Conservation (phyloP, 2,888 invertebrate genomes). For the Orgyia antiqua region DNA sequence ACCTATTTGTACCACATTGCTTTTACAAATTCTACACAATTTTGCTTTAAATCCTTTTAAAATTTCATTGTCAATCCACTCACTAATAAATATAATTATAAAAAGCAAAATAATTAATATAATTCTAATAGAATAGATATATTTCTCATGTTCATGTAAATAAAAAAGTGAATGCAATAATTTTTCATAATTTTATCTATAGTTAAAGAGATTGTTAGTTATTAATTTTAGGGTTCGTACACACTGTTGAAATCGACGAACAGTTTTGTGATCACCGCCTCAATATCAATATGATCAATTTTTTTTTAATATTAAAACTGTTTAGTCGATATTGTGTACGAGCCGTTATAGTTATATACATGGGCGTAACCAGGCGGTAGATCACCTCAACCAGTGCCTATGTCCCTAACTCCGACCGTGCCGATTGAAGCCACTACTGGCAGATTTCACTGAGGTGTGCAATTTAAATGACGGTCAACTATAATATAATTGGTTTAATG, state of each 20-base stretch:
- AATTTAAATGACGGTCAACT: too few species aligned
- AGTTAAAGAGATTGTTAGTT: constrained; percentile 51
- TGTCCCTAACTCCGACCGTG: too few species aligned
- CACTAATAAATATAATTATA: constrained; percentile 28
- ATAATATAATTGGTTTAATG: too few species aligned
- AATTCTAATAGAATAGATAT: constrained; percentile 37
- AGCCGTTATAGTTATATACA: too few species aligned
- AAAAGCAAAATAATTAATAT: constrained; percentile 29
- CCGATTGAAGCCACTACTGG: too few species aligned
- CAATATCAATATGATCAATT: not conserved
- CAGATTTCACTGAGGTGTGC: too few species aligned
- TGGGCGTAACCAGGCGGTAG: too few species aligned
- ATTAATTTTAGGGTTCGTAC: constrained; percentile 35
- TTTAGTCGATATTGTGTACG: constrained; percentile 5
- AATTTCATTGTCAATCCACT: constrained; percentile 34
- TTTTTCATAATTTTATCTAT: constrained; percentile 66
- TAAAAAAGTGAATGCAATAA: constrained; percentile 66
- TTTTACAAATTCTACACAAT: constrained; percentile 47
- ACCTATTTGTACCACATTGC: constrained; percentile 53
- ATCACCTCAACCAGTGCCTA: too few species aligned
- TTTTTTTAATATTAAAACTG: constrained; percentile 19
- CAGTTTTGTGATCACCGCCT: not conserved
- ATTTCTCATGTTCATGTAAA: constrained; percentile 52
- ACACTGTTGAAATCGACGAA: constrained; percentile 1
- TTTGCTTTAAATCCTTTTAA: constrained; percentile 49